These are phyloP conservation scores for Ennomos fuscantarius DNA, from an alignment of 2,888 invertebrate genomes.

Conservation along the genomic window DNA sequence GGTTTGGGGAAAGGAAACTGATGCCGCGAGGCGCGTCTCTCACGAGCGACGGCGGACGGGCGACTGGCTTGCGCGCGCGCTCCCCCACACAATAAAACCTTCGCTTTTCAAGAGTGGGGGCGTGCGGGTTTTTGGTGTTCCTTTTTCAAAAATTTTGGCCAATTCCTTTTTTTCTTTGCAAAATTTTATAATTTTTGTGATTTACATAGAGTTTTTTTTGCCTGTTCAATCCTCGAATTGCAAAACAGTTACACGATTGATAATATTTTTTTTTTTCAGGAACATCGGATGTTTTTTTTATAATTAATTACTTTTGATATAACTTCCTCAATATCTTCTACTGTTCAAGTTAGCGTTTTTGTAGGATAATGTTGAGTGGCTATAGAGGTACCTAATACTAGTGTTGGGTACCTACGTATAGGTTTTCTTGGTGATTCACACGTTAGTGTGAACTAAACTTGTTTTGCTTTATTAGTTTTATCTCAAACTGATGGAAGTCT, in stretches of 20 bases:
- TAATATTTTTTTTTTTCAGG: not conserved
- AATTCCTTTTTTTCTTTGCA: constrained; percentile 33
- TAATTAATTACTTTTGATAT: not conserved
- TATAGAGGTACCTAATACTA: not conserved
- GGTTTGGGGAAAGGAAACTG: constrained; percentile 67
- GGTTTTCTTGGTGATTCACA: constrained; percentile 32
- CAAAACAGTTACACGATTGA: not conserved
- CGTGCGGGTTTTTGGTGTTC: constrained; percentile 40
- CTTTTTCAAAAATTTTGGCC: constrained; percentile 56
- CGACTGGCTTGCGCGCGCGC: constrained; percentile 63
- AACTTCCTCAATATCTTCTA: no score
- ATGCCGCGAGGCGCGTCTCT: constrained; percentile 75
- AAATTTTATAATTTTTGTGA: no score
- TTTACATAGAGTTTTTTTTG: no score
- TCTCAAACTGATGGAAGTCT: constrained; percentile 29
- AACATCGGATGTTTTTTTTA: not conserved
- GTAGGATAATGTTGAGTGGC: not conserved
- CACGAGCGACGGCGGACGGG: constrained; percentile 70
- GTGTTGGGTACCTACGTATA: not conserved
- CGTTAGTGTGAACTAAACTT: constrained; percentile 27
- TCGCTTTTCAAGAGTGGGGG: constrained; percentile 76
- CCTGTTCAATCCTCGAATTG: no score
- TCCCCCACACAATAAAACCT: constrained; percentile 75
- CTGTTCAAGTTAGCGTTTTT: not conserved
- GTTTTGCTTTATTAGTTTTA: constrained; percentile 35